Evolutionary conservation across 2,888 invertebrate species (phyloP), one percentile per base, ranked within the genome.

Genomic region (Liopterus haemorrhoidalis): DNA sequence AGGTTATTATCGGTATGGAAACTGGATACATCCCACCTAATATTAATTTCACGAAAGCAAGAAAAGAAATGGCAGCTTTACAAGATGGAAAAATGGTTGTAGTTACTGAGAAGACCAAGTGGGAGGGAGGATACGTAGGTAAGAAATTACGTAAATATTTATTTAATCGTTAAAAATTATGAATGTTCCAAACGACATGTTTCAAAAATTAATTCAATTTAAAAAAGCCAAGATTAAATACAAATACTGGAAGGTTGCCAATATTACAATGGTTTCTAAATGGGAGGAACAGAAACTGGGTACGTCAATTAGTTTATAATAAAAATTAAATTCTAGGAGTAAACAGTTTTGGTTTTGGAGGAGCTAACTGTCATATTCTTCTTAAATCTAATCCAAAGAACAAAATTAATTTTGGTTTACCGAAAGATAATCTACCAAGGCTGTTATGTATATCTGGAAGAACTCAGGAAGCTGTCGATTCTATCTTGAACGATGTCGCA

Each of bases 271-370:
- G n/a, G n/a, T n/a, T n/a, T n/a, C n/a, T n/a, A n/a, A n/a, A n/a
- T n/a, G n/a, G n/a, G n/a, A n/a, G n/a, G n/a, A n/a, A n/a, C n/a
- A n/a, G n/a, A n/a, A n/a, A n/a, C n/a, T n/a, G n/a, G n/a, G n/a
- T n/a, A n/a, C n/a, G n/a, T n/a, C n/a, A n/a, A n/a, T n/a, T n/a
- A n/a, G n/a, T n/a, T n/a, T n/a, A n/a, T n/a, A n/a, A n/a, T 72
- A n/a, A n/a, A n/a, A n/a, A n/a, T n/a, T n/a, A n/a, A n/a, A n/a
- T 81, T 60, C 80, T 82, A 18, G 90, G 83, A 2, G 73, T 93
- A 15, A 94, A 89, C 70, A 90, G 88, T 3, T 94, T 93, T 62
- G 93, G 93, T 0, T 94, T 93, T 61, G 93, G 93, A 21, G 94
- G 93, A 1, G 83, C 84, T 5, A 90, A 90, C 59, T 83, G 81